Evolutionary conservation across 2,113 vertebrate genomes (phyloP).

Genomic region (Gambusia affinis): DNA sequence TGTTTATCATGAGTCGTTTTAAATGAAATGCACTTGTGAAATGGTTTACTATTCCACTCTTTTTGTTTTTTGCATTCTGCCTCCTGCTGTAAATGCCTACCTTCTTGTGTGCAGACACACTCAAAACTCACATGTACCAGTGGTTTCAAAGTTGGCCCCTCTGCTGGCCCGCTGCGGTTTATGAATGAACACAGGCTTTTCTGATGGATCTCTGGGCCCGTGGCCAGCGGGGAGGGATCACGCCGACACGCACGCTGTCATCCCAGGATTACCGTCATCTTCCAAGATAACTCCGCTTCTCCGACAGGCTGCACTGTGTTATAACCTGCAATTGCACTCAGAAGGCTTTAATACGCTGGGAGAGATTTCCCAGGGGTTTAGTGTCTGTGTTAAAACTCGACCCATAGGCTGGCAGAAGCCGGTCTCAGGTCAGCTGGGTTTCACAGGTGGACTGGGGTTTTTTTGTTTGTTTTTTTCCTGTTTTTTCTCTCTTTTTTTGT

Average conservation of each 20-base stretch:
- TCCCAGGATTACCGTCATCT: slow-evolving; percentile 39
- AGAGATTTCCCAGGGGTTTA: slow-evolving; percentile 34
- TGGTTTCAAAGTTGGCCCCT: slow-evolving; percentile 5
- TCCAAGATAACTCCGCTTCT: slow-evolving; percentile 16
- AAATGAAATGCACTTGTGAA: neutral
- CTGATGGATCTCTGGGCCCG: slow-evolving; percentile 27
- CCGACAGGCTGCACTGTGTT: neutral
- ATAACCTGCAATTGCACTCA: slow-evolving; percentile 4
- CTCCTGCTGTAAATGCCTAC: slow-evolving; percentile 6
- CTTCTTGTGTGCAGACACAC: neutral
- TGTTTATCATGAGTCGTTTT: neutral
- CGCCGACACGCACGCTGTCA: slow-evolving; percentile 45
- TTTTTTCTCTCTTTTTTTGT: neutral
- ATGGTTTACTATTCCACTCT: neutral
- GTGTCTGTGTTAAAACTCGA: slow-evolving; percentile 2
- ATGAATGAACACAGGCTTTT: slow-evolving; percentile 45
- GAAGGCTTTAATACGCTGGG: slow-evolving; percentile 10
- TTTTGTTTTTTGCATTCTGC: slow-evolving; percentile 2
- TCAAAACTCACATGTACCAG: neutral
- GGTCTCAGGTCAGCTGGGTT: no score
- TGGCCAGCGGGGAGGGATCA: slow-evolving; percentile 52
- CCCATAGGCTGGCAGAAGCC: no score
- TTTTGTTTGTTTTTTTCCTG: neutral
- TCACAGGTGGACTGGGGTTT: neutral
- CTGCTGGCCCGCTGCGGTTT: slow-evolving; percentile 34